phyloP scores from a whole-genome alignment of 2,113 vertebrate species.

The Promerops cafer region DNA sequence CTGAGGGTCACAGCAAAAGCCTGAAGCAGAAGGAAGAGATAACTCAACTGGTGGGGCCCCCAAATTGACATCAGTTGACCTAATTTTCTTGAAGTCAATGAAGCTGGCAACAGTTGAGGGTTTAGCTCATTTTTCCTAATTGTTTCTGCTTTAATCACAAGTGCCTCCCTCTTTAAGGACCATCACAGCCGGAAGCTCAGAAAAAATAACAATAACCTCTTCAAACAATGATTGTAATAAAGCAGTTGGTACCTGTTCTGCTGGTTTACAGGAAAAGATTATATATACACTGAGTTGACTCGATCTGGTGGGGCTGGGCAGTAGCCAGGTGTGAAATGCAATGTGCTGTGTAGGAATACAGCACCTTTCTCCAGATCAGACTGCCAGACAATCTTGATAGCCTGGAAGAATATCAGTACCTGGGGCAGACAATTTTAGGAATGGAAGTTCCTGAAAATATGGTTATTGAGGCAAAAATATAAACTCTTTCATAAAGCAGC shows the following conservation, averaged over 20 bases:
- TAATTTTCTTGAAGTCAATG: constrained; percentile 19
- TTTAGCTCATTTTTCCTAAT: constrained; percentile 19
- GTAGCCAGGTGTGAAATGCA: background rate
- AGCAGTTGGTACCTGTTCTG: background rate
- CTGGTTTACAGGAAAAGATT: background rate
- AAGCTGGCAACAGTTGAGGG: background rate
- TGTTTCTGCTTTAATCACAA: constrained; percentile 19
- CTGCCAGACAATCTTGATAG: background rate
- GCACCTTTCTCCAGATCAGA: background rate
- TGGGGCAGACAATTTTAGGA: background rate
- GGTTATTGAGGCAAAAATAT: background rate
- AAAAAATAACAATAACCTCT: background rate
- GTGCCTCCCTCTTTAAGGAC: background rate
- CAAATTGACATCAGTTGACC: constrained; percentile 37
- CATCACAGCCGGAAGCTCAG: background rate
- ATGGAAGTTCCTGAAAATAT: background rate
- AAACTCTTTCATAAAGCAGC: background rate
- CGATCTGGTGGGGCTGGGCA: accelerated
- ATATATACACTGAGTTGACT: background rate
- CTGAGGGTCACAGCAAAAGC: constrained; percentile 33
- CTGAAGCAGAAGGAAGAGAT: background rate
- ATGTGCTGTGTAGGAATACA: background rate
- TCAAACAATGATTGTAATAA: background rate
- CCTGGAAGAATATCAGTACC: background rate
- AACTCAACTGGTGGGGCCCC: background rate